Percentiles rank a stretch among this genome's conserved stretches.
These are phyloP conservation scores for Pygocentrus nattereri DNA, from an alignment of 2,797 vertebrate genomes.

Conservation along the genomic window DNA sequence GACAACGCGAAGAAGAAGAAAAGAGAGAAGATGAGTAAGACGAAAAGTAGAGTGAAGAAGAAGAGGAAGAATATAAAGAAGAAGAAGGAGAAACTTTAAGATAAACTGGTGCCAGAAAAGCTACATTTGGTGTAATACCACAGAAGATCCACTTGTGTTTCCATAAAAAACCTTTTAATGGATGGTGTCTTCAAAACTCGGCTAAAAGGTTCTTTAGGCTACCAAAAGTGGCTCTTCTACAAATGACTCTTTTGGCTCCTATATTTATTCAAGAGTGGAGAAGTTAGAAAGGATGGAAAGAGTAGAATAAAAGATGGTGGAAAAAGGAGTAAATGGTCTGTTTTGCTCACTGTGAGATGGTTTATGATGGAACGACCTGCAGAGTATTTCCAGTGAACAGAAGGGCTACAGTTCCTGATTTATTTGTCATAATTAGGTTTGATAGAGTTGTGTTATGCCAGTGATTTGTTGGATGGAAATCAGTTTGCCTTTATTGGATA, in stretches of 20 bases:
- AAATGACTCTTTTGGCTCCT: not conserved
- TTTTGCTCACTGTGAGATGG: not conserved
- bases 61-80: not conserved
- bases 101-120: not conserved
- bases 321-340: not conserved
- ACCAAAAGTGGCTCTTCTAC: not conserved
- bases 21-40: not conserved
- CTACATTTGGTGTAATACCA: too few species aligned
- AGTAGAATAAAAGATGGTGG: not conserved
- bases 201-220: not conserved
- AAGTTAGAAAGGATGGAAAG: not conserved
- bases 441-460: slow-evolving; percentile 1
- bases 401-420: not conserved
- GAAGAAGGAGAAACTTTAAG: not conserved
- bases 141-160: not conserved
- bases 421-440: not conserved
- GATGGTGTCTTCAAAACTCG: not conserved
- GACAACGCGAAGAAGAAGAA: not conserved
- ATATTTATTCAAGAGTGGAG: not conserved
- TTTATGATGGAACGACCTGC: not conserved
- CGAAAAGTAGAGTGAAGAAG: not conserved
- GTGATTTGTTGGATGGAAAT: not conserved
- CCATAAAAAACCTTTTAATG: not conserved
- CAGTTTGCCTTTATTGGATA: slow-evolving; percentile 27
- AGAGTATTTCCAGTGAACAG: not conserved